A percentile compares a stretch with the other conserved stretches of the same genome.
Evolutionary conservation across 1,140 invertebrate species (phyloP).

Genomic region (Pararge aegeria): DNA sequence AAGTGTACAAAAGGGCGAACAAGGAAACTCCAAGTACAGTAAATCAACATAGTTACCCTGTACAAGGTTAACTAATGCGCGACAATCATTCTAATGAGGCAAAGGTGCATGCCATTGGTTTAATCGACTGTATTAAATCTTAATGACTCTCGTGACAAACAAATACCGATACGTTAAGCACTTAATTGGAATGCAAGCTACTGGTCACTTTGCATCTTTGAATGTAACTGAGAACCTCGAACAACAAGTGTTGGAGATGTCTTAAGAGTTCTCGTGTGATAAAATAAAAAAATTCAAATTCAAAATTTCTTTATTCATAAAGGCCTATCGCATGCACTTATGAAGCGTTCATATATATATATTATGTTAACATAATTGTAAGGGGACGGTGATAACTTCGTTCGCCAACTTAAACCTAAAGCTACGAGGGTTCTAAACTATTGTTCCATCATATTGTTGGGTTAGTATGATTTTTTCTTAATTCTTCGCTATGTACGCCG

Average conservation of each 20-base stretch:
- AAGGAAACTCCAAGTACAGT: conserved; percentile 27
- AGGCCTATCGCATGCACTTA: too few species aligned
- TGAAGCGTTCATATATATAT: too few species aligned
- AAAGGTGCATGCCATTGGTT: conserved; percentile 14
- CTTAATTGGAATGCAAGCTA: conserved; percentile 38
- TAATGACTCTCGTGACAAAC: conserved; percentile 17
- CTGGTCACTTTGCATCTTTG: conserved; percentile 30
- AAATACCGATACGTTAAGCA: conserved; percentile 28
- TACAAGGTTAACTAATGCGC: conserved; percentile 34
- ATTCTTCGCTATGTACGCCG: too few species aligned
- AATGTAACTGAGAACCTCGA: neutral
- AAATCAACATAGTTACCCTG: conserved; percentile 21
- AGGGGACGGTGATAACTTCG: too few species aligned
- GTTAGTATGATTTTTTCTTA: too few species aligned
- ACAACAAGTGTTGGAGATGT: neutral
- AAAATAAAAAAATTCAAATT: too few species aligned
- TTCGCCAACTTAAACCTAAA: too few species aligned
- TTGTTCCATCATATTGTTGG: too few species aligned
- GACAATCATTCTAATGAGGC: conserved; percentile 35
- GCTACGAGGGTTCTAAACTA: too few species aligned
- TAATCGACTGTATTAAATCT: conserved; percentile 25
- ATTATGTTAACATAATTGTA: too few species aligned
- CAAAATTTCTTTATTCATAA: too few species aligned
- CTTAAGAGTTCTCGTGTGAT: too few species aligned
- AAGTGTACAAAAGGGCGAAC: conserved; percentile 20